phyloP scores from a whole-genome alignment of 30 jellyfish, hydroid and myxozoan genomes.

The Catostylus mosaicus region DNA sequence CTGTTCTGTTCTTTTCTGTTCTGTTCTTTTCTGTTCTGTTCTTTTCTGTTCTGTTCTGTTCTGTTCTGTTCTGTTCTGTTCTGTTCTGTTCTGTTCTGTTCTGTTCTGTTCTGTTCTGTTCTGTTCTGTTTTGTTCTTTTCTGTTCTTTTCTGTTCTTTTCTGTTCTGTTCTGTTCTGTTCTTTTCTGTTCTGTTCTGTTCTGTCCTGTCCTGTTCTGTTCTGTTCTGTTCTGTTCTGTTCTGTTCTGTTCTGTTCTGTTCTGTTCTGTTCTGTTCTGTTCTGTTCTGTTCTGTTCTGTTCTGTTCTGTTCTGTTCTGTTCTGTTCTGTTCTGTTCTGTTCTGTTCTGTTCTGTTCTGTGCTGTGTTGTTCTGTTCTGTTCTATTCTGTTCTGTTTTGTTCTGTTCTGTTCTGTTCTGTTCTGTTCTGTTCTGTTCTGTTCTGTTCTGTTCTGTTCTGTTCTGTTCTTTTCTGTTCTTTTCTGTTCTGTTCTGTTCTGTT shows the following conservation, averaged over 20 bases:
- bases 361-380: slow-evolving; percentile 8
- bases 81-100: slow-evolving; percentile 31
- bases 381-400: slow-evolving; percentile 13
- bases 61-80: slow-evolving; percentile 28
- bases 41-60: too few species aligned
- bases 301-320: slow-evolving; percentile 29
- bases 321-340: slow-evolving; percentile 20
- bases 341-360: slow-evolving; percentile 4
- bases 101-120: slow-evolving; percentile 20
- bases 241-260: slow-evolving; percentile 1
- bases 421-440: slow-evolving; percentile 21
- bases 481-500: too few species aligned
- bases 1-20: too few species aligned
- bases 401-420: slow-evolving; percentile 10
- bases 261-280: slow-evolving; percentile 22
- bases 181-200: too few species aligned
- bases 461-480: too few species aligned
- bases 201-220: slow-evolving; percentile 16
- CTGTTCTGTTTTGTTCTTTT: too few species aligned
- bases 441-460: slow-evolving; percentile 15
- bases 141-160: too few species aligned
- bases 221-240: slow-evolving; percentile 12
- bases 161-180: too few species aligned
- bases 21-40: too few species aligned
- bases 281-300: slow-evolving; percentile 26